Evolutionary conservation across 2,797 vertebrate species (phyloP).

Genomic region (Hirundo rustica): DNA sequence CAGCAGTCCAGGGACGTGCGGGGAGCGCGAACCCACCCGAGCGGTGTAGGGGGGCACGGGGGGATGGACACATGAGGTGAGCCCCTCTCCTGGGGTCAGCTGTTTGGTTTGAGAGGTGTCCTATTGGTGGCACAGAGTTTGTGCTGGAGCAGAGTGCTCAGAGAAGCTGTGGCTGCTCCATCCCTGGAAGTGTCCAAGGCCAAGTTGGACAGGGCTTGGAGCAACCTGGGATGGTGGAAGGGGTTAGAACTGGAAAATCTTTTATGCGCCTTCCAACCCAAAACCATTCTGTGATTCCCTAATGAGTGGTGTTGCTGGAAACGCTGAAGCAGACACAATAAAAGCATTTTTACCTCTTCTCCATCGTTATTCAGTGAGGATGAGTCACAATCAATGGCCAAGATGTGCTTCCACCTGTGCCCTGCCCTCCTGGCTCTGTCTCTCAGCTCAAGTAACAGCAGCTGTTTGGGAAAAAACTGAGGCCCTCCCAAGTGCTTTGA

Average conservation of each 20-base stretch:
- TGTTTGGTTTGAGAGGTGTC: not conserved
- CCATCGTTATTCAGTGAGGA: rapidly evolving
- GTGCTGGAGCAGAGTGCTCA: not conserved
- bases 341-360: not conserved
- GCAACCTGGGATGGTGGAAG: rapidly evolving
- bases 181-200: not conserved
- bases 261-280: not conserved
- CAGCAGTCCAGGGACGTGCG: rapidly evolving
- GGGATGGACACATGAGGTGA: not conserved
- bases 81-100: not conserved
- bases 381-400: not conserved
- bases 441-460: not conserved
- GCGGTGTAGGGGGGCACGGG: rapidly evolving
- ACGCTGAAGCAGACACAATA: not conserved
- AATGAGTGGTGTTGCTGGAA: not conserved
- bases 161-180: not conserved
- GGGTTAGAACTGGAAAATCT: not conserved
- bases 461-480: not conserved
- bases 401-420: not conserved
- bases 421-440: not conserved
- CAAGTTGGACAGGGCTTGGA: not conserved
- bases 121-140: not conserved
- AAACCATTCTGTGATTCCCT: not conserved
- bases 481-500: not conserved
- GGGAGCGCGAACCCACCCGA: rapidly evolving